Conservation (phyloP, 2,888 invertebrate genomes). For the Andrena trimmerana region DNA sequence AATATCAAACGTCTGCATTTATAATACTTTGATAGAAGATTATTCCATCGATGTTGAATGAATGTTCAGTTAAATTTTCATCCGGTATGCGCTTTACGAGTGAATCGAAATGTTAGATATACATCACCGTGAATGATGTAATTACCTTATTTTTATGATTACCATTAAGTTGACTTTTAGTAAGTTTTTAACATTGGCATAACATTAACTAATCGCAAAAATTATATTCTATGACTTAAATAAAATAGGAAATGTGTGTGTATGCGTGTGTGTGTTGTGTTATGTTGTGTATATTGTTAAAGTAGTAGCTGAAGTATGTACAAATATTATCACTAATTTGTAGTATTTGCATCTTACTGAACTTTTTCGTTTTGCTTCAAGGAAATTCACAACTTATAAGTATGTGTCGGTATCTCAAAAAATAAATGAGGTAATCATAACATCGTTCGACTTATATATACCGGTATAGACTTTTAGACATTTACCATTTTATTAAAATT, state of each 20-base stretch:
- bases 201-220: conserved; percentile 59
- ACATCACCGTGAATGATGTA: conserved; percentile 63
- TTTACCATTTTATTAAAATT: conserved; percentile 70
- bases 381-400: conserved; percentile 62
- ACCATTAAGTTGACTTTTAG: conserved; percentile 62
- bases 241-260: conserved; percentile 57
- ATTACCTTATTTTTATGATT: conserved; percentile 67
- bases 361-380: conserved; percentile 38
- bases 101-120: conserved; percentile 57
- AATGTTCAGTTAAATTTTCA: conserved; percentile 44
- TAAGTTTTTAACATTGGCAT: conserved; percentile 57
- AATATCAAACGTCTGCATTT: conserved; percentile 26
- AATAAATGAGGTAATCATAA: conserved; percentile 72
- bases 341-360: conserved; percentile 61
- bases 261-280: neutral
- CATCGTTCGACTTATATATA: conserved; percentile 58
- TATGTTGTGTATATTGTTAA: conserved; percentile 52
- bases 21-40: conserved; percentile 44
- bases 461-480: conserved; percentile 63
- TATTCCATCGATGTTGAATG: conserved; percentile 62
- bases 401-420: conserved; percentile 58
- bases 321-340: conserved; percentile 68
- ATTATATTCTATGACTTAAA: conserved; percentile 65
- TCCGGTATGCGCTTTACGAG: conserved; percentile 40
- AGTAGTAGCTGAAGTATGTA: conserved; percentile 69